Conservation (phyloP, 2,797 vertebrate species). For the Euthynnus affinis region DNA sequence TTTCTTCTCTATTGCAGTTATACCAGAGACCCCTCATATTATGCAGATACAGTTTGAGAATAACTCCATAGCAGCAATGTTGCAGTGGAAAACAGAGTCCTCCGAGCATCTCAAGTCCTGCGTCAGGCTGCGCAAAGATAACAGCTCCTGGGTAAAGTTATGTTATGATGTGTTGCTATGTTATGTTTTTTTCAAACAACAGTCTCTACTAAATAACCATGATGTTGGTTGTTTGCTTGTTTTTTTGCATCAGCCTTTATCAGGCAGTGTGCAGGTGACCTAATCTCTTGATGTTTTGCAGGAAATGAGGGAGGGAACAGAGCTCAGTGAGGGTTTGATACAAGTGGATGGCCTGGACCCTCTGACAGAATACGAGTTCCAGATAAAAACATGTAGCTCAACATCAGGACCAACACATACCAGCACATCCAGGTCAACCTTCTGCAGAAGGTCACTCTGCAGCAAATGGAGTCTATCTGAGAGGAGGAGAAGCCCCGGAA, state of each 20-base stretch:
- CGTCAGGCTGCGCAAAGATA: constrained; percentile 76
- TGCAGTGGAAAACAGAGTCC: constrained; percentile 84
- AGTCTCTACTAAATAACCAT: background rate
- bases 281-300: constrained; percentile 30
- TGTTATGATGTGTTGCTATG: background rate
- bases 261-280: background rate
- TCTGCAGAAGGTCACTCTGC: constrained; percentile 72
- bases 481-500: constrained; percentile 82
- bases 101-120: constrained; percentile 67
- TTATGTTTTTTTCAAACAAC: background rate
- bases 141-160: constrained; percentile 78
- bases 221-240: too few relatives aligned
- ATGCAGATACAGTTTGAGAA: constrained; percentile 73
- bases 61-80: constrained; percentile 62
- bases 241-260: background rate
- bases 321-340: constrained; percentile 43
- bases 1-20: constrained; percentile 78
- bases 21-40: constrained; percentile 86
- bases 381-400: constrained; percentile 82
- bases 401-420: constrained; percentile 37
- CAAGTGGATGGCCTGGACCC: constrained; percentile 79
- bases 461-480: constrained; percentile 89
- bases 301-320: constrained; percentile 41
- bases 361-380: constrained; percentile 85
- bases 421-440: background rate